Conservation (phyloP, 2,113 vertebrate genomes). For the Brachypteracias leptosomus region DNA sequence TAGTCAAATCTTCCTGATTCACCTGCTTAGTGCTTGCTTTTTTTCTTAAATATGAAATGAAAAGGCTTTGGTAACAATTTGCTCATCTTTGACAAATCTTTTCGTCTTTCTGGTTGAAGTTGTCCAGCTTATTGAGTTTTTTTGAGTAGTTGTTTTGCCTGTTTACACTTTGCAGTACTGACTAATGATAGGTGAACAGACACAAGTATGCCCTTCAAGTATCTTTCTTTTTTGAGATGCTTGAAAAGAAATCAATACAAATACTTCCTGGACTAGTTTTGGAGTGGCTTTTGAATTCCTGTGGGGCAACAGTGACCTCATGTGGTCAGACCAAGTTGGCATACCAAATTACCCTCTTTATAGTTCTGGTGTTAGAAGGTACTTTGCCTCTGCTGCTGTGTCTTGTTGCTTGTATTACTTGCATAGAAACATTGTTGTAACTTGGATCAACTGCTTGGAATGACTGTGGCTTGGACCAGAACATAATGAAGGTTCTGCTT, state of each 20-base stretch:
- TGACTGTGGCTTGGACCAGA: neutral
- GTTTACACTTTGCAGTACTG: neutral
- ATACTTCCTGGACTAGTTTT: neutral
- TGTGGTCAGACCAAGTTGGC: neutral
- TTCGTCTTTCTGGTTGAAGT: neutral
- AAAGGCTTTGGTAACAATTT: neutral
- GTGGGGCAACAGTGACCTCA: constrained; percentile 46
- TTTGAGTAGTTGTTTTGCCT: neutral
- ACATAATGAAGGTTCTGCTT: neutral
- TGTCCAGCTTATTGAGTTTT: neutral
- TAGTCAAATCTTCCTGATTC: neutral
- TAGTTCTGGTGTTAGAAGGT: neutral
- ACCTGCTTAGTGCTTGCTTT: neutral
- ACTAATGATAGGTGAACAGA: neutral
- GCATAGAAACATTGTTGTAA: neutral
- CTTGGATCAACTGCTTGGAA: neutral
- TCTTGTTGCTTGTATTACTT: neutral
- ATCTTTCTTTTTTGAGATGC: neutral
- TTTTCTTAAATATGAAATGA: neutral
- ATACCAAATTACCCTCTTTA: neutral
- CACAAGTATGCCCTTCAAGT: neutral
- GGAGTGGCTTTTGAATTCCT: neutral
- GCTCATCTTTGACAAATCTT: neutral
- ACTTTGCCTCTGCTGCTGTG: neutral
- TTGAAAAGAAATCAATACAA: neutral